Conservation (phyloP, 2,888 invertebrate genomes). For the Didymodactylos carnosus region DNA sequence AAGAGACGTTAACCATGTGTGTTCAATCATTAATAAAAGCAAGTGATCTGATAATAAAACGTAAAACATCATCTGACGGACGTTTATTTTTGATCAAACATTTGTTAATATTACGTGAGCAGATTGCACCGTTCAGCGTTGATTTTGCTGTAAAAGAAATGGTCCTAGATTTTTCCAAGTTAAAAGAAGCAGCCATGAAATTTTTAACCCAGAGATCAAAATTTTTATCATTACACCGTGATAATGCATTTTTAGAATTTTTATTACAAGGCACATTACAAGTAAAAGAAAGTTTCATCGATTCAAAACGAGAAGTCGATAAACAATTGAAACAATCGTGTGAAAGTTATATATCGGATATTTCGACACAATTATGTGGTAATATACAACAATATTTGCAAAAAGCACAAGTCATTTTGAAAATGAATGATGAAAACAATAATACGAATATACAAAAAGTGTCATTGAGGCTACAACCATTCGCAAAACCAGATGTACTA, state of each 20-base stretch:
- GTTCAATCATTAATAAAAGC: slow-evolving; percentile 70
- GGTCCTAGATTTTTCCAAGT: slow-evolving; percentile 71
- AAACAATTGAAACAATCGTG: slow-evolving; percentile 68
- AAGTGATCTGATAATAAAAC: slow-evolving; percentile 52
- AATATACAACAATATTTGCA: background rate
- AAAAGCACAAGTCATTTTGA: slow-evolving; percentile 25
- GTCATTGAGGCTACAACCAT: slow-evolving; percentile 39
- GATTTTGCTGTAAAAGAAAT: slow-evolving; percentile 61
- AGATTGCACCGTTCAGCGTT: slow-evolving; percentile 90
- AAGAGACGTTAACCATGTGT: slow-evolving; percentile 77
- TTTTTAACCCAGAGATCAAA: slow-evolving; percentile 50
- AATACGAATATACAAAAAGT: slow-evolving; percentile 20
- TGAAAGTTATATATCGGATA: slow-evolving; percentile 62
- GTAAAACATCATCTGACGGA: slow-evolving; percentile 62
- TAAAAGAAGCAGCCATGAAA: slow-evolving; percentile 46
- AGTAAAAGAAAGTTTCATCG: slow-evolving; percentile 68
- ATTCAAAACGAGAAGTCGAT: slow-evolving; percentile 88
- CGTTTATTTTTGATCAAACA: slow-evolving; percentile 94
- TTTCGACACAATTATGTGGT: slow-evolving; percentile 40
- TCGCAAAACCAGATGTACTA: slow-evolving; percentile 52
- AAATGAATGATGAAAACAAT: slow-evolving; percentile 24
- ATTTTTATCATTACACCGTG: slow-evolving; percentile 63
- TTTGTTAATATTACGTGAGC: slow-evolving; percentile 77
- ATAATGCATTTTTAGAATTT: slow-evolving; percentile 78
- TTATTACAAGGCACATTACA: slow-evolving; percentile 29